Percentiles rank a stretch among this genome's conserved stretches.
Evolutionary conservation across 2,113 vertebrate genomes (phyloP).

Genomic region (Macrotis lagotis): DNA sequence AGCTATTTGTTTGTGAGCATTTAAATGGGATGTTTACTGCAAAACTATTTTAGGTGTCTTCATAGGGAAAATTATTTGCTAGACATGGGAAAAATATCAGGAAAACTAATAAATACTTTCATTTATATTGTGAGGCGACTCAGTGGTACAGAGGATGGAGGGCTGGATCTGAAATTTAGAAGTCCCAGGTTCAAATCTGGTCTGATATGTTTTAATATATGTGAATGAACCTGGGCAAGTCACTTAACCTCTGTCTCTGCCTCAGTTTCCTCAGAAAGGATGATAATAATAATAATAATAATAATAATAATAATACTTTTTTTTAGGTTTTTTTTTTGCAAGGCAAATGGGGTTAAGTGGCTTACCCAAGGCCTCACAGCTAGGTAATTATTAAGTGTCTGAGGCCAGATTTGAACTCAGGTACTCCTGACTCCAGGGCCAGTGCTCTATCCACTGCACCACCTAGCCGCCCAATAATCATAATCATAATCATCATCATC

Average conservation of each 20-base stretch:
- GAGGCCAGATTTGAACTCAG: no score
- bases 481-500: no score
- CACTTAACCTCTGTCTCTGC: background rate
- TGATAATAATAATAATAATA: background rate
- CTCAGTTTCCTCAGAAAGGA: background rate
- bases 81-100: conserved; percentile 48
- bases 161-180: background rate
- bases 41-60: conserved; percentile 61
- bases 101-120: conserved; percentile 69
- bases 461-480: no score
- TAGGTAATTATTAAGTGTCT: no score
- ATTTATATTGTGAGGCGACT: conserved; percentile 60
- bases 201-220: background rate
- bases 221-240: background rate
- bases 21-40: conserved; percentile 62
- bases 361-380: no score
- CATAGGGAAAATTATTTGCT: conserved; percentile 64
- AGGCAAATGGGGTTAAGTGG: no score
- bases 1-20: conserved; percentile 63
- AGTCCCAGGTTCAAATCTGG: background rate
- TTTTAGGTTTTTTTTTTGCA: no score
- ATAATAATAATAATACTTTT: no score
- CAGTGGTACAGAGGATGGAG: background rate
- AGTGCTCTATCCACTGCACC: no score
- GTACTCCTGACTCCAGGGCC: no score